A percentile compares a stretch with the other conserved stretches of the same genome.
Conservation (phyloP, 2,797 vertebrate species). For the Enteromius thamalakanensis region DNA sequence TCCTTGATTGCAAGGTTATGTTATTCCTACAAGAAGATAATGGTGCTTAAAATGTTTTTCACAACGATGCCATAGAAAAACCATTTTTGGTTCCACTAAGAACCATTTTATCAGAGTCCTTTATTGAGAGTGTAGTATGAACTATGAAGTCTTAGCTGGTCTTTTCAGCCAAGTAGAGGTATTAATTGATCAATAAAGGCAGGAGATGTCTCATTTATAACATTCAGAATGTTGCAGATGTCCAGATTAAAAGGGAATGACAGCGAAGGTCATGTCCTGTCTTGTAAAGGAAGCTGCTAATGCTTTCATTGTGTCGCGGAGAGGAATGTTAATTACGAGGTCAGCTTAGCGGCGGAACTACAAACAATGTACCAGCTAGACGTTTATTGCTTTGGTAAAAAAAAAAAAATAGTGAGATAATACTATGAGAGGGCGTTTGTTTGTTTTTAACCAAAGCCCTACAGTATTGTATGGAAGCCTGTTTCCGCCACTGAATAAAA, state of each 20-base stretch:
- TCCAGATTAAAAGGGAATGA: neutral
- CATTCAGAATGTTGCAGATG: neutral
- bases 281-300: slow-evolving; percentile 28
- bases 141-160: neutral
- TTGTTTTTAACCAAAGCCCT: neutral
- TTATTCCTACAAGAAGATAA: neutral
- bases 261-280: slow-evolving; percentile 19
- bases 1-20: neutral
- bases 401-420: neutral
- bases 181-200: neutral
- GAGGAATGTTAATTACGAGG: slow-evolving; percentile 35
- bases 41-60: too few relatives aligned
- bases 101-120: too few relatives aligned
- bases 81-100: too few relatives aligned
- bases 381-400: neutral
- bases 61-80: too few relatives aligned
- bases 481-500: too few relatives aligned
- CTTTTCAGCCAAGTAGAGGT: neutral
- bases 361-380: slow-evolving; percentile 13
- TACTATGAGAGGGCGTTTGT: neutral
- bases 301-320: slow-evolving; percentile 19
- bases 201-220: neutral
- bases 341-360: neutral
- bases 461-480: neutral
- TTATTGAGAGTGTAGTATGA: neutral